Base-by-base conservation (phyloP, 2,113 vertebrate genomes). In the Dipodomys ordii region DNA sequence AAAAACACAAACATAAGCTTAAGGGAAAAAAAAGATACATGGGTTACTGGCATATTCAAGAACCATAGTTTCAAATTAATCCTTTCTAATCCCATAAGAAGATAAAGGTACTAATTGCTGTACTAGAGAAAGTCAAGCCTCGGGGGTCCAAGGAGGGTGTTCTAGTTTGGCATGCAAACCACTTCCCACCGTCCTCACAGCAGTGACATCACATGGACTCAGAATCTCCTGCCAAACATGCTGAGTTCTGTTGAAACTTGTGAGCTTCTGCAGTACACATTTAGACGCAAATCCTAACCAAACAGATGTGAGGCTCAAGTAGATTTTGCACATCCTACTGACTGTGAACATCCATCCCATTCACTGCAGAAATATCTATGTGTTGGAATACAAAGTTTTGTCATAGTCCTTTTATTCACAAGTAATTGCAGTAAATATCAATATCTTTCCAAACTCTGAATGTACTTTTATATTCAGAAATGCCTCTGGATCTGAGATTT, bases 131-230 rank as follows among this genome's bases (percentile, higher is more conserved):
- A 83, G 46, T 27, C 49, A n/a, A 79, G 19, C 6, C n/a, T 64
- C 12, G 53, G 12, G 15, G 53, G 12, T 53, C 49, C 49, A 53
- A 53, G 39, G 12, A 53, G 49, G 49, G 49, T 53, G 12, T 53
- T 53, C 49, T 13, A 90, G 25, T 88, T 82, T 49, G 44, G 4
- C 12, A 11, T 12, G 46, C 13, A 11, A n/a, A 44, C 46, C 32
- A 49, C 35, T 22, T 74, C 53, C 76, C 28, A 49, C 19, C 72
- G 62, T n/a, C 83, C n/a, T 57, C 27, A 7, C 8, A 10, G 35
- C 15, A 25, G 4, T 16, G 27, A 64, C 1, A 8, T 39, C 12
- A 18, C n/a, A 2, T 0, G 1, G 27, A 15, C 83, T 27, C 13
- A 30, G 49, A 39, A 68, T 39, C 23, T 12, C 2, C 57, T 46